Evolutionary conservation across 1,140 invertebrate species (phyloP).

Genomic region (Coenobita brevimanus): DNA sequence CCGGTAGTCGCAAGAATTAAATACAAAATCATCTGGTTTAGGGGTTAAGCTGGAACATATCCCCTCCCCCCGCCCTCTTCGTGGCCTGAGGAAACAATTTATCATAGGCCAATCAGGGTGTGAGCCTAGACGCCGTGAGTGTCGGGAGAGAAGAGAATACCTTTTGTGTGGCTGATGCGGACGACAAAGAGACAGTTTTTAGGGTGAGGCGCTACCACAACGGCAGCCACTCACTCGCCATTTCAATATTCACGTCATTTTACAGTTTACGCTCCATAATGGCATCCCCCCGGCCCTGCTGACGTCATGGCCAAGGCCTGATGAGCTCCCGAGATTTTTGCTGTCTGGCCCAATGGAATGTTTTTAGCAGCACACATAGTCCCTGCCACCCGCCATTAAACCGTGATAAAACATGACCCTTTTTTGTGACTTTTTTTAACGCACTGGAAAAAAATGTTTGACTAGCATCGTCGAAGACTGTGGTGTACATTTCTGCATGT

Average conservation of each 20-base stretch:
- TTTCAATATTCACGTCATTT: slow-evolving; percentile 52
- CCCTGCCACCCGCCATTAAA: slow-evolving; percentile 41
- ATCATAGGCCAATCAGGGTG: slow-evolving; percentile 42
- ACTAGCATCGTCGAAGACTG: too few relatives aligned
- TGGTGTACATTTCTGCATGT: too few relatives aligned
- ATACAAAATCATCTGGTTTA: too few relatives aligned
- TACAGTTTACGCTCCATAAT: slow-evolving; percentile 43
- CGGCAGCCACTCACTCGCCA: neutral
- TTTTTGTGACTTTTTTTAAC: too few relatives aligned
- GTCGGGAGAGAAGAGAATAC: neutral
- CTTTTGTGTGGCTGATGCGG: slow-evolving; percentile 32
- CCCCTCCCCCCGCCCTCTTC: too few relatives aligned
- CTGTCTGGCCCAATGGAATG: neutral
- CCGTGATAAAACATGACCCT: too few relatives aligned
- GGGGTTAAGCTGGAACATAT: too few relatives aligned
- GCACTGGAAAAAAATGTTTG: too few relatives aligned
- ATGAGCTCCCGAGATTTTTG: slow-evolving; percentile 40
- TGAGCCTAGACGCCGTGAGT: neutral
- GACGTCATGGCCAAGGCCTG: slow-evolving; percentile 30
- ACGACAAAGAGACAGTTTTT: slow-evolving; percentile 43
- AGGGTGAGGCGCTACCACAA: neutral
- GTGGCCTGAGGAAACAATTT: neutral
- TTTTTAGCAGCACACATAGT: slow-evolving; percentile 38
- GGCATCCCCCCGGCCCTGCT: neutral
- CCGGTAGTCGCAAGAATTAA: too few relatives aligned